Evolutionary conservation across 1,140 invertebrate species (phyloP), one percentile per base, ranked within the genome.

Genomic region (Penaeus indicus): DNA sequence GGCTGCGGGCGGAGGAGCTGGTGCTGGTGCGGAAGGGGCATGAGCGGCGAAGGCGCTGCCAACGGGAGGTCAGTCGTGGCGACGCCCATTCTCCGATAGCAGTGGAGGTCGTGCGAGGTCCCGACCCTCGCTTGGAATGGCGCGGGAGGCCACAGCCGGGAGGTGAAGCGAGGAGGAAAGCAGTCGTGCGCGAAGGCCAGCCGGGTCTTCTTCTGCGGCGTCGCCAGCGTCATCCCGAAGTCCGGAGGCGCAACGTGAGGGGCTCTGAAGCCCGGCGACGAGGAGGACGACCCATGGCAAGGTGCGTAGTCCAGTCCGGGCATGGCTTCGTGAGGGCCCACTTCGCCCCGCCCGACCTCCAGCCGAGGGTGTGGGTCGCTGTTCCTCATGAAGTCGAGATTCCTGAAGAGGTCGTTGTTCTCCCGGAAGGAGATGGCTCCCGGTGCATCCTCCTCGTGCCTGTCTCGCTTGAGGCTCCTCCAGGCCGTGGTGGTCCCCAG

Each of bases 1-100:
- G 83, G 64, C 22, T 61, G 83, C 3, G 83, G 83, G 5, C 63
- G 79, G 11, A 87, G 42, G 22, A 79, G 85, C 27, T 75, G 72
- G 10, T 87, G 85, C n/a, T 54, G 85, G 54, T 88, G 86, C 3
- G 79, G 86, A 19, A 88, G 79, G 19, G 86, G 86, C 47, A 88
- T 75, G 22, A 88, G 60, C 10, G 63, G 79, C 8, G 86, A 80
- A 13, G 80, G 86, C 11, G 86, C 75, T 61, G 63, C 72, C 67
- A 83, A 62, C 64, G 79, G 60, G 13, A 83, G 18, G 1, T 88
- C 79, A 67, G 67, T 16, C 25, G 32, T 27, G 42, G n/a, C 38
- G 7, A 11, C 47, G 25, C 32, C 21, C 38, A 88, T 60, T n/a
- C 80, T 83, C 22, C 86, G 86, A 38, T 83, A 88, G 11, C 64